Evolutionary conservation across 2,888 invertebrate species (phyloP).

Genomic region (Microchrysa polita): DNA sequence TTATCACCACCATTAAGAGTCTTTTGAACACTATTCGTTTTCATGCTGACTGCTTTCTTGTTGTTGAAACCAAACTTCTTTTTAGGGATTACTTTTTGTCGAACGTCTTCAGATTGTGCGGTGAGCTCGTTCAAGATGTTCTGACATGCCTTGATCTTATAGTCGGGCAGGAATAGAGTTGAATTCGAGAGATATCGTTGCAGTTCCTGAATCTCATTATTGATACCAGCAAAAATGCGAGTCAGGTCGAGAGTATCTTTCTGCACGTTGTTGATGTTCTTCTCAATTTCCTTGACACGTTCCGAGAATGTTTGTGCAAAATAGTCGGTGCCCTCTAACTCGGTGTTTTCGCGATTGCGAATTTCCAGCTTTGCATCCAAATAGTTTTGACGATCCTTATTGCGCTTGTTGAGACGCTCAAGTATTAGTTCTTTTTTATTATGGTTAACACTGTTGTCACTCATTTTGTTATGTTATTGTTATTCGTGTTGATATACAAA

Average conservation of each 20-base stretch:
- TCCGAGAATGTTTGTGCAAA: slow-evolving; percentile 76
- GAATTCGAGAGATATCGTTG: slow-evolving; percentile 84
- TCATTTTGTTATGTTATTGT: slow-evolving; percentile 43
- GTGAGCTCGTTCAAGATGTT: slow-evolving; percentile 77
- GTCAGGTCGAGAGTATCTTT: slow-evolving; percentile 64
- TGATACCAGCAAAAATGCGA: slow-evolving; percentile 74
- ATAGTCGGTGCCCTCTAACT: slow-evolving; percentile 68
- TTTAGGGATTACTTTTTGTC: slow-evolving; percentile 79
- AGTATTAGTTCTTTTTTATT: slow-evolving; percentile 59
- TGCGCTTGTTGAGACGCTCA: slow-evolving; percentile 61
- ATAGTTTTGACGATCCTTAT: slow-evolving; percentile 62
- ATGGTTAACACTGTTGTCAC: slow-evolving; percentile 44
- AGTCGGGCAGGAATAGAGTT: slow-evolving; percentile 81
- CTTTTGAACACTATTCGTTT: slow-evolving; percentile 16
- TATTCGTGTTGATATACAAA: neutral
- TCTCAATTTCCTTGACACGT: slow-evolving; percentile 73
- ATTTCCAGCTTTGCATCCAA: slow-evolving; percentile 61
- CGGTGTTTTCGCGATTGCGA: slow-evolving; percentile 58
- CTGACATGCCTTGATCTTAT: slow-evolving; percentile 82
- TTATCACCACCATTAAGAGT: slow-evolving; percentile 35
- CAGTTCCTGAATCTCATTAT: slow-evolving; percentile 76
- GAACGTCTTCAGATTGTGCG: slow-evolving; percentile 75
- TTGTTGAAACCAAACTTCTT: slow-evolving; percentile 89
- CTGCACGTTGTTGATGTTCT: slow-evolving; percentile 67
- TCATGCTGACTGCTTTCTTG: slow-evolving; percentile 65